Base-by-base conservation (phyloP, 1,140 invertebrate genomes). In the Prorops nasuta region DNA sequence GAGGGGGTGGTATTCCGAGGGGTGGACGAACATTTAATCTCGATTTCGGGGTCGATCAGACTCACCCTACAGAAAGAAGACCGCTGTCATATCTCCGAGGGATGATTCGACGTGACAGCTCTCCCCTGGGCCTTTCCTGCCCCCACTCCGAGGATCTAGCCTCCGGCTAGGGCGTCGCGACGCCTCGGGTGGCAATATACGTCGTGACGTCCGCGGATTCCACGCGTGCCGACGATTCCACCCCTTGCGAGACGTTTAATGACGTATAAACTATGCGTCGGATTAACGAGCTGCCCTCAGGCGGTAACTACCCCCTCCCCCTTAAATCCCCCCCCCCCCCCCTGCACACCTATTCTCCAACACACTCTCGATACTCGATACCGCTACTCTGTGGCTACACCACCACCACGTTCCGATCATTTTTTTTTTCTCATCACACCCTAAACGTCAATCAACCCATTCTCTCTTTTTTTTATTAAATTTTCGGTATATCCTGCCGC, bases 201-300 rank as follows among this genome's bases (percentile, higher is more conserved):
- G 63, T 44, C 67, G 66, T 72, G 70, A 72, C 70, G 70, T 72
- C 54, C 69, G 70, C 69, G 69, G 63, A 72, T 72, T 72, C 70
- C 67, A 54, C 61, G 66, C 70, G 63, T 69, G 67, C 70, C 67
- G 51, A 59, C 54, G 52, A 51, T 24, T 22, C 10, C 44, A 43
- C 59, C 42, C 64, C 40, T 49, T 54, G 58, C 59, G 52, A 60
- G 60, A 22, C 16, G 68, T 72, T 74, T 74, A 75, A 74, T 74
- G 72, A 75, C 73, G 73, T 75, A 75, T 75, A 74, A 75, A 75
- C 72, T 75, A 74, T 75, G 72, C 71, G 69, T 52, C 55, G 72
- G 72, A 75, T 75, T 75, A 75, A 66, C 63, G 63, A 58, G 51
- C 48, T 60, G 54, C 51, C 42, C 18, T 32, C 43, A 37, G 39